phyloP scores from a whole-genome alignment of 2,113 vertebrate genomes.

The Hippopotamus amphibius region DNA sequence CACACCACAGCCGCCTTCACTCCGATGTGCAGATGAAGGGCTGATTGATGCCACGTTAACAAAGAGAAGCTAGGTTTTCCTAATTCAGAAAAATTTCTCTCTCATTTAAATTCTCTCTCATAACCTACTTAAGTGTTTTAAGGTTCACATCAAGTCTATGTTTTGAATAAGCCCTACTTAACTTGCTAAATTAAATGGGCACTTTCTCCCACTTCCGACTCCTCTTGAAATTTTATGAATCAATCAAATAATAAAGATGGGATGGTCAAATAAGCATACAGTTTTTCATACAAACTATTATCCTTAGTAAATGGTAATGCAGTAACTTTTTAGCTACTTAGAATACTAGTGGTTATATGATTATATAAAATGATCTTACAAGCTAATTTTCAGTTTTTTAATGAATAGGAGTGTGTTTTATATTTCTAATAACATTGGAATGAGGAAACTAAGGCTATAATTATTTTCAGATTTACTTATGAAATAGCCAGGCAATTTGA shows the following conservation, averaged over 20 bases:
- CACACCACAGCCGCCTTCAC: fast-evolving
- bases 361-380: not conserved
- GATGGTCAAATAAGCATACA: not conserved
- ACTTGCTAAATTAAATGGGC: not conserved
- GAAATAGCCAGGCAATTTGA: not conserved
- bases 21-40: fast-evolving
- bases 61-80: not conserved
- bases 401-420: not conserved
- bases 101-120: not conserved
- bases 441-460: conserved; percentile 26
- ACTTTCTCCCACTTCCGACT: not conserved
- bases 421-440: conserved; percentile 40
- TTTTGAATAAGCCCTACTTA: not conserved
- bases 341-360: not conserved
- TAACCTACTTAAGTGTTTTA: not conserved
- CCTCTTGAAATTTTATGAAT: not conserved
- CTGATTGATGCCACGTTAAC: fast-evolving
- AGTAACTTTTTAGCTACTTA: not conserved
- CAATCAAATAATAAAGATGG: not conserved
- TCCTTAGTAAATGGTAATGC: not conserved
- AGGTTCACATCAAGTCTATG: not conserved
- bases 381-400: not conserved
- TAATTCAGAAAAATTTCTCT: not conserved
- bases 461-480: conserved; percentile 63
- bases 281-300: not conserved